Evolutionary conservation across 2,113 vertebrate genomes (phyloP).

Genomic region (Bucco capensis): DNA sequence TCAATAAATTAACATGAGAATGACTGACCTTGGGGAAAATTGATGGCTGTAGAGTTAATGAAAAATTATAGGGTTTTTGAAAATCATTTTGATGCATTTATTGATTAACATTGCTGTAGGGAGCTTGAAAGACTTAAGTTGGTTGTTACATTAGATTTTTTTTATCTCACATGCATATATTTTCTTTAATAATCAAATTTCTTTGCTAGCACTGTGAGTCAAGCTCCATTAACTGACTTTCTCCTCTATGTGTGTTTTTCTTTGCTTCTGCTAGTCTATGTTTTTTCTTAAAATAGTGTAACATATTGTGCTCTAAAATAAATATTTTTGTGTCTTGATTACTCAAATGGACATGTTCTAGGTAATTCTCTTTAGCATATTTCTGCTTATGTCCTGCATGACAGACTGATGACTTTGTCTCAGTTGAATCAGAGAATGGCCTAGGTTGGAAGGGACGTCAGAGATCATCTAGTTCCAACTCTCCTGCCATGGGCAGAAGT

Average conservation of each 20-base stretch:
- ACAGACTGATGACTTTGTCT: background rate
- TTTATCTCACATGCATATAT: background rate
- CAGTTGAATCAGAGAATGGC: background rate
- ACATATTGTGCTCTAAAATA: background rate
- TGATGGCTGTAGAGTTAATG: background rate
- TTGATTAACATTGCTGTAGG: background rate
- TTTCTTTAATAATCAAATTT: background rate
- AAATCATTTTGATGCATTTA: background rate
- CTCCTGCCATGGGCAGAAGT: no score
- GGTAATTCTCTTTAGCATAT: background rate
- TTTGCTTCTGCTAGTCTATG: background rate
- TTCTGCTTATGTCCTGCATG: background rate
- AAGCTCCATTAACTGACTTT: background rate
- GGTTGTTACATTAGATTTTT: background rate
- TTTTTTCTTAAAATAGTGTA: background rate
- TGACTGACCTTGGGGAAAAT: background rate
- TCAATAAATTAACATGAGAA: conserved; percentile 14
- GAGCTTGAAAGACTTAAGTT: background rate
- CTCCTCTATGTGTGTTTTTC: background rate
- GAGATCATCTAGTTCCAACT: no score
- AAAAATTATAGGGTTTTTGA: conserved; percentile 7
- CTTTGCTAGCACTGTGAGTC: background rate
- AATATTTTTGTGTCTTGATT: background rate
- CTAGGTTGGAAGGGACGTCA: no score
- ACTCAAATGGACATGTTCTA: background rate